A percentile compares a stretch with the other conserved stretches of the same genome.
Conservation (phyloP, 2,888 invertebrate genomes). For the Rotaria socialis region DNA sequence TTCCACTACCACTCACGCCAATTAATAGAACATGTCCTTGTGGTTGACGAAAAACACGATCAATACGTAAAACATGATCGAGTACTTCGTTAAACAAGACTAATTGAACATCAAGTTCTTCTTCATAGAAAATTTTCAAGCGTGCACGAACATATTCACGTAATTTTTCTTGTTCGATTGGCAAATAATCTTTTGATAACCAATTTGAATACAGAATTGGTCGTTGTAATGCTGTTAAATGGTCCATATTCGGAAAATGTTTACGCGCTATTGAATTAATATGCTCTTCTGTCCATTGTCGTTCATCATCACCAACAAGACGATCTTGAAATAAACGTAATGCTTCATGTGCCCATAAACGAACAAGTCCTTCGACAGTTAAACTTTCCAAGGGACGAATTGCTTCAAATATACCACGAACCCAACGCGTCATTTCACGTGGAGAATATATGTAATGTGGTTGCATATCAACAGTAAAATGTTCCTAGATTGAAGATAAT, state of each 20-base stretch:
- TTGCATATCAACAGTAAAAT: slow-evolving; percentile 99
- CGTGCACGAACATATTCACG: slow-evolving; percentile 93
- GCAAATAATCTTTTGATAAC: slow-evolving; percentile 94
- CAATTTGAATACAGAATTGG: slow-evolving; percentile 98
- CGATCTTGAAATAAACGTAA: slow-evolving; percentile 83
- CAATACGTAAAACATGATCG: slow-evolving; percentile 94
- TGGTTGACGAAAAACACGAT: slow-evolving; percentile 96
- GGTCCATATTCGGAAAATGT: slow-evolving; percentile 85
- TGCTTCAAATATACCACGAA: slow-evolving; percentile 96
- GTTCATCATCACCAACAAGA: slow-evolving; percentile 85
- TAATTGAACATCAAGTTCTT: slow-evolving; percentile 93
- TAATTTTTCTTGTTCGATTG: slow-evolving; percentile 87
- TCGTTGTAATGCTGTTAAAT: slow-evolving; percentile 77
- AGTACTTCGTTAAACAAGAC: slow-evolving; percentile 97
- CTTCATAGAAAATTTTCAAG: slow-evolving; percentile 96
- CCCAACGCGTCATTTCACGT: slow-evolving; percentile 95
- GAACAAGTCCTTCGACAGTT: slow-evolving; percentile 84
- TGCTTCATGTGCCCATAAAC: slow-evolving; percentile 99
- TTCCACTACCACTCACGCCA: slow-evolving; percentile 96
- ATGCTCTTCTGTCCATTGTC: slow-evolving; percentile 95
- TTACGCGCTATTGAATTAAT: slow-evolving; percentile 74
- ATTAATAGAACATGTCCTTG: slow-evolving; percentile 95
- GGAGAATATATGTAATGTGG: slow-evolving; percentile 99
- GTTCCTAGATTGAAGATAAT: slow-evolving; percentile 64
- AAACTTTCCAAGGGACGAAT: slow-evolving; percentile 86